Evolutionary conservation across 2,888 invertebrate genomes (phyloP).

Genomic region (Lumbricus terrestris): DNA sequence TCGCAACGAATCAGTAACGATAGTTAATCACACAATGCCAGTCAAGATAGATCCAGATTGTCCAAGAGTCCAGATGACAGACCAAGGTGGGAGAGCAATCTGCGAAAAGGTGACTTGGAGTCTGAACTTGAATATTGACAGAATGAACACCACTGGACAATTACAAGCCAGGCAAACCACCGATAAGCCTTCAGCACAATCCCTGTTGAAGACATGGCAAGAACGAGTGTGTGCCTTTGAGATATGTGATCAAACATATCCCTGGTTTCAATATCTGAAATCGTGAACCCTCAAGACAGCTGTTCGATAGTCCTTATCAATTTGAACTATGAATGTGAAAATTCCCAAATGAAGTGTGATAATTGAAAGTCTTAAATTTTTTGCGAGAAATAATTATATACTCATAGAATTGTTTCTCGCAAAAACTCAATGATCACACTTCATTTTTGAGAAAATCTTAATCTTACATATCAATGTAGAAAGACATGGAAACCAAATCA

Average conservation of each 20-base stretch:
- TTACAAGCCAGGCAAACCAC: neutral
- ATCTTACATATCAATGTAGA: neutral
- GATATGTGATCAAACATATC: neutral
- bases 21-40: neutral
- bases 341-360: too few relatives aligned
- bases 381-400: too few relatives aligned
- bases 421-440: too few relatives aligned
- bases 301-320: neutral
- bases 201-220: neutral
- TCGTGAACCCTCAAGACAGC: neutral
- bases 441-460: too few relatives aligned
- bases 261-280: neutral
- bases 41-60: neutral
- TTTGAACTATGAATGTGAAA: neutral
- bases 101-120: neutral
- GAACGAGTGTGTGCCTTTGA: neutral
- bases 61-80: neutral
- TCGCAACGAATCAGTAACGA: neutral
- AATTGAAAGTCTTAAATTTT: too few relatives aligned
- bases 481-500: neutral
- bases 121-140: neutral
- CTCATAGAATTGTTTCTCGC: too few relatives aligned
- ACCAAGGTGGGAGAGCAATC: neutral
- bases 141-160: neutral
- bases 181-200: neutral